Base-by-base conservation (phyloP, 2,888 invertebrate species). In the Arge pagana region DNA sequence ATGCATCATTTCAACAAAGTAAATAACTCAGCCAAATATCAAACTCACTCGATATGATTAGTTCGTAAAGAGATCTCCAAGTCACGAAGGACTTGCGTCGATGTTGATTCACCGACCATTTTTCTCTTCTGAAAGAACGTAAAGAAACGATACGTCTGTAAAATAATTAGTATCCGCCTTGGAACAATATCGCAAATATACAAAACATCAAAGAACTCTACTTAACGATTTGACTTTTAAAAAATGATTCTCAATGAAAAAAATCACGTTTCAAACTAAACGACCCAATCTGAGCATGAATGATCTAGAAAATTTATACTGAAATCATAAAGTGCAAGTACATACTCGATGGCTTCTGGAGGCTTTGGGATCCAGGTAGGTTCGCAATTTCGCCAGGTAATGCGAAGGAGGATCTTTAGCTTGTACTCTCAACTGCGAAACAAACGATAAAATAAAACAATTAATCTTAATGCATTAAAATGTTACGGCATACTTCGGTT, bases 51-150 rank as follows among this genome's bases (percentile, higher is more conserved):
- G 76, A 99, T 99, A 80, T 96, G 95, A 82, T 99, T 99, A 60
- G 99, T 99, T 71, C 98, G 86, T 68, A 99, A 81, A 37, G 97
- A 99, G 76, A 98, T 99, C 83, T 99, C 99, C 77, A 99, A 83
- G 83, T 99, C 97, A 71, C 97, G 85, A 58, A 99, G 83, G 65
- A 99, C 96, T 84, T 97, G 96, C 37, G 99, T 99, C 52, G 98
- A 98, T 56, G 97, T 97, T 43, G 96, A 91, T 77, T 96, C 96
- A 54, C 94, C 93, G 57, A 96, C 90, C 86, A 95, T 93, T 84
- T 95, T 95, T 75, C 96, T 85, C 86, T 96, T 96, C 96, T 96
- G 87, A 56, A 86, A 86, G 77, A 80, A 78, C 71, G 78, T 76
- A 76, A 79, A 76, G 74, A 78, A 73, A 72, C 70, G 71, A 76